Percentiles rank a stretch among this genome's conserved stretches.
phyloP scores from a whole-genome alignment of 2,797 vertebrate genomes.

The Microchirus variegatus region DNA sequence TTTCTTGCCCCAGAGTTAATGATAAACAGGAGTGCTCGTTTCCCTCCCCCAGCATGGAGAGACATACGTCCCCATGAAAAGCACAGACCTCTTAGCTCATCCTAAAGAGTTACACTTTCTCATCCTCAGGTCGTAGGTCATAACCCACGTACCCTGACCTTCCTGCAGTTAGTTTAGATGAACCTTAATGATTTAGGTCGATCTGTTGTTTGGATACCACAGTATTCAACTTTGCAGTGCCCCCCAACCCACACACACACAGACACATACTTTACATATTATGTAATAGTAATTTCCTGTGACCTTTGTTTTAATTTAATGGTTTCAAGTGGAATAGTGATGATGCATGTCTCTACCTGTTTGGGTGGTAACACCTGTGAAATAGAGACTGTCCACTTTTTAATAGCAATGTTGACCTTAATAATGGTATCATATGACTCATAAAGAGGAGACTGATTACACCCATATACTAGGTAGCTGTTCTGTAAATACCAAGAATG shows the following conservation, averaged over 20 bases:
- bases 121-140: slow-evolving; percentile 90
- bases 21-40: slow-evolving; percentile 90
- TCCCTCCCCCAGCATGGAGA: slow-evolving; percentile 87
- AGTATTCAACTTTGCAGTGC: slow-evolving; percentile 14
- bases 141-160: slow-evolving; percentile 88
- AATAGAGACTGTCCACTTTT: slow-evolving; percentile 48
- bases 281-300: slow-evolving; percentile 44
- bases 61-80: slow-evolving; percentile 90
- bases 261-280: slow-evolving; percentile 29
- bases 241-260: neutral
- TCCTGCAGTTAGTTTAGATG: slow-evolving; percentile 76
- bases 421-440: slow-evolving; percentile 62
- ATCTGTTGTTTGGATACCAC: slow-evolving; percentile 29
- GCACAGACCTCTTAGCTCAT: slow-evolving; percentile 87
- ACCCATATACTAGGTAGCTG: slow-evolving; percentile 37
- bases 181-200: slow-evolving; percentile 45
- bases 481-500: slow-evolving; percentile 63
- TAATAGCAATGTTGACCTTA: slow-evolving; percentile 24
- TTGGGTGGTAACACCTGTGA: slow-evolving; percentile 37
- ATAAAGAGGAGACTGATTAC: slow-evolving; percentile 53
- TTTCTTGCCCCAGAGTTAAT: slow-evolving; percentile 91
- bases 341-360: slow-evolving; percentile 39
- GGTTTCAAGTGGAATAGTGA: slow-evolving; percentile 38
- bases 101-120: slow-evolving; percentile 95
- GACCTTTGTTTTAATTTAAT: slow-evolving; percentile 46